phyloP scores from a whole-genome alignment of 1,140 invertebrate species.

The Penaeus vannamei region DNA sequence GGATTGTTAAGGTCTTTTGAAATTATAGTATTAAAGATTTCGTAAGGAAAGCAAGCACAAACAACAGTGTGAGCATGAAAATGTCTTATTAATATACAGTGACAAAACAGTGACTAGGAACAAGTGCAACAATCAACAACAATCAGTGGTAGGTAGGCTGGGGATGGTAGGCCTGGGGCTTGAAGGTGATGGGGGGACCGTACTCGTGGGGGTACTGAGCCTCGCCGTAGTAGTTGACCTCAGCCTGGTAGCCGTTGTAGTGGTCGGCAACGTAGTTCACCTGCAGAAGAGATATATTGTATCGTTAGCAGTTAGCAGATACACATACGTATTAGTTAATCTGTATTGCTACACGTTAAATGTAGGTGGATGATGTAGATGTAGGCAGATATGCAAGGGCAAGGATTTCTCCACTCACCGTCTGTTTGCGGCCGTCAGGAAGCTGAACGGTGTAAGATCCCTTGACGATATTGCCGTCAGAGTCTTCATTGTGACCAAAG shows the following conservation, averaged over 20 bases:
- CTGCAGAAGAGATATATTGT: too few species aligned
- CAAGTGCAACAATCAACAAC: too few species aligned
- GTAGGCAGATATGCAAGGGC: neutral
- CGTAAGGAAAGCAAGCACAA: too few species aligned
- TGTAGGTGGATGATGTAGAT: neutral
- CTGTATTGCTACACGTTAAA: neutral
- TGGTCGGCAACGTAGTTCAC: constrained; percentile 68
- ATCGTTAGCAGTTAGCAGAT: too few species aligned
- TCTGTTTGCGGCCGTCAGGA: constrained; percentile 69
- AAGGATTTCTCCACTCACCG: constrained; percentile 45
- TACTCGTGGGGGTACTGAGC: constrained; percentile 63
- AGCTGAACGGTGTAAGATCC: constrained; percentile 69
- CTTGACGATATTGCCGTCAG: constrained; percentile 68
- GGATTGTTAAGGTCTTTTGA: too few species aligned
- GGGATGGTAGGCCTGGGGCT: constrained; percentile 55
- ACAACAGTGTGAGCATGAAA: too few species aligned
- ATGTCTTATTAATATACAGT: too few species aligned
- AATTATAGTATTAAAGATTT: too few species aligned
- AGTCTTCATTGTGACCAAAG: constrained; percentile 68
- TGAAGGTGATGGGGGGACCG: constrained; percentile 60
- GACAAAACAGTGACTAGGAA: too few species aligned
- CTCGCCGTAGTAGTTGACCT: constrained; percentile 69
- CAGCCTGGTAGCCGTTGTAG: constrained; percentile 69
- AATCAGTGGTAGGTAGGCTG: neutral
- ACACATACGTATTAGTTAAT: neutral